phyloP scores from a whole-genome alignment of 2,797 vertebrate species.

The Arrhamphus sclerolepis region DNA sequence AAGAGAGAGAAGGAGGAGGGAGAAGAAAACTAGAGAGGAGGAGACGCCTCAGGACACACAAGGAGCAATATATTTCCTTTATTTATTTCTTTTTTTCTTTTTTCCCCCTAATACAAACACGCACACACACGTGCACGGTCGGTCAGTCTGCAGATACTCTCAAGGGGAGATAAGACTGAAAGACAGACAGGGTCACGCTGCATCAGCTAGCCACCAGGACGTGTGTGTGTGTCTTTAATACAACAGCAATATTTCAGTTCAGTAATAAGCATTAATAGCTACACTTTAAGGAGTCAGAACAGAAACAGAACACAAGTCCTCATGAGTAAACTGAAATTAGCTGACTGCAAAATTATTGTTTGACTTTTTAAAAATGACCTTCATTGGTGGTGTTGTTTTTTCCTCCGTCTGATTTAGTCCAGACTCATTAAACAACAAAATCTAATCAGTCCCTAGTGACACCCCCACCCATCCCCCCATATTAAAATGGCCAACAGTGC shows the following conservation, averaged over 20 bases:
- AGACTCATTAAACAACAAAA: not conserved
- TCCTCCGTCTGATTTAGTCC: constrained; percentile 1
- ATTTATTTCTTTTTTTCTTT: constrained; percentile 29
- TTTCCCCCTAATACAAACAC: constrained; percentile 11
- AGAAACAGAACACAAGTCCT: not conserved
- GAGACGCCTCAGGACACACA: constrained; percentile 45
- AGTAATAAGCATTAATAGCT: not conserved
- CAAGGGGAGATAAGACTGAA: constrained; percentile 59
- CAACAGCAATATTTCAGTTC: constrained; percentile 5
- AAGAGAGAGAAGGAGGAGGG: constrained; percentile 9
- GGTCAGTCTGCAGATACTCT: constrained; percentile 46
- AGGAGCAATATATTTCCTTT: constrained; percentile 37
- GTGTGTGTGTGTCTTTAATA: constrained; percentile 7
- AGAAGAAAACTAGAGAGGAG: constrained; percentile 13
- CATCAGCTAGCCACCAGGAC: constrained; percentile 52
- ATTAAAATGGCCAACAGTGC: no score
- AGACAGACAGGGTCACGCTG: constrained; percentile 64
- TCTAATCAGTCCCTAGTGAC: no score
- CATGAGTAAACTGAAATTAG: not conserved
- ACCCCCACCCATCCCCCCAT: no score
- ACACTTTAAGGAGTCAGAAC: not conserved
- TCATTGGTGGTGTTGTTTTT: not conserved
- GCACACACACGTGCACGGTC: constrained; percentile 12
- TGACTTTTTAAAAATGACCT: not conserved
- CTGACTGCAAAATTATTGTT: constrained; percentile 4